Base-by-base conservation (phyloP, 2,888 invertebrate species). In the Lutraria lutraria region DNA sequence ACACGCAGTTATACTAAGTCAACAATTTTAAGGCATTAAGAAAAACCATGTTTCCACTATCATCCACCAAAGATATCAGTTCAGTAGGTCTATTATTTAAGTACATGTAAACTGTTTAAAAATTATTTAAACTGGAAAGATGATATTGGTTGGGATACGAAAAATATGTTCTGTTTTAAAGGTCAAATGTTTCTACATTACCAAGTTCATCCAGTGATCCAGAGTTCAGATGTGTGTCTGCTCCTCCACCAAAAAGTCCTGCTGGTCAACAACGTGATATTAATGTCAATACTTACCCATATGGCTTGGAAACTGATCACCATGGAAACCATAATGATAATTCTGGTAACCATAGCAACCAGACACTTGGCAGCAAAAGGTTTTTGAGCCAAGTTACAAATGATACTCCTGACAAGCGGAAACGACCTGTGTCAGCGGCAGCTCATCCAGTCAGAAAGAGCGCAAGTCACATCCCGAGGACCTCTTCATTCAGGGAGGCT, bases 401-500 rank as follows among this genome's bases (percentile, higher is more conserved):
- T 19, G 90, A 91, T 16, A 52, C 63, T 10, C 83, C 86, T 10
- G 79, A 82, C 15, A 91, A 91, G 25, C 76, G 91, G 25, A 91
- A 90, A 83, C 76, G 91, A 76, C 91, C 92, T 12, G 89, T 90
- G 29, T 92, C 91, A 1, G 90, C 92, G 0, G 53, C 83, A 12
- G 86, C 83, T 25, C 80, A 86, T 29, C 54, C 88, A 21, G 76
- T 83, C 16, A 86, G 85, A 63, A 85, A 76, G 54, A 88, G 34
- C 15, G 56, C 80, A 43, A 63, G 90, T 21, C 31, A 83, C n/a
- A 85, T 92, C 0, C 91, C 93, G 76, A 89, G 89, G 21, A 93
- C 92, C 54, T 89, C 92, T 19, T 93, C 93, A n/a, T 81, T 87
- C 8, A 91, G 81, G 76, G 93, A 93, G 83, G 88, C 92, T 29